A percentile compares a stretch with the other conserved stretches of the same genome.
phyloP scores from a whole-genome alignment of 2,888 invertebrate species.

The Pyrocoelia pectoralis region DNA sequence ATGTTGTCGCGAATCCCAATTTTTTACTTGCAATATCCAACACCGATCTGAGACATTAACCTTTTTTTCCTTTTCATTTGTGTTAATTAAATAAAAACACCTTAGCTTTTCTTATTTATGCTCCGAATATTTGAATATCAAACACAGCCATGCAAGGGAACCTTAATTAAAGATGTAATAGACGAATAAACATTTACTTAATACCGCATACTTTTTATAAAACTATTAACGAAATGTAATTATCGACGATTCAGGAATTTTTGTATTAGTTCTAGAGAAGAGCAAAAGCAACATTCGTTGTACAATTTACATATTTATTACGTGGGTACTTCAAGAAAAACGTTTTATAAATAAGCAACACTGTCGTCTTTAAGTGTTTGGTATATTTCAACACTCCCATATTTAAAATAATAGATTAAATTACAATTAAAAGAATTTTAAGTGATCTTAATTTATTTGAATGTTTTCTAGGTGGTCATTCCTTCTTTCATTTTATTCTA shows the following conservation, averaged over 20 bases:
- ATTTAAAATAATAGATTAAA: not conserved
- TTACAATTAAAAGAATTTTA: slow-evolving; percentile 3
- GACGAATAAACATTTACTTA: not conserved
- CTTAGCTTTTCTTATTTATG: not conserved
- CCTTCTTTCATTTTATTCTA: not conserved
- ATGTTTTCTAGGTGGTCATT: slow-evolving; percentile 1
- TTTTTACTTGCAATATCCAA: too few species aligned
- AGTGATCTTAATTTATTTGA: slow-evolving; percentile 4
- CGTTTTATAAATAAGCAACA: not conserved
- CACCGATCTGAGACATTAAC: too few species aligned
- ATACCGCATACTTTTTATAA: not conserved
- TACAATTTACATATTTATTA: slow-evolving; percentile 1
- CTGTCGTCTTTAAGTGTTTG: not conserved
- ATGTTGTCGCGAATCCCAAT: too few species aligned
- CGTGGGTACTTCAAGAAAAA: not conserved
- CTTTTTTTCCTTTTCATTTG: too few species aligned
- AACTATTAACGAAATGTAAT: not conserved
- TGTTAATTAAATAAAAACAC: not conserved
- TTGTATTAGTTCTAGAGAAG: not conserved
- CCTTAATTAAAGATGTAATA: not conserved
- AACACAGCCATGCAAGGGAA: not conserved
- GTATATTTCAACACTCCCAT: slow-evolving; percentile 3
- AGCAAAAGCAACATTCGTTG: not conserved
- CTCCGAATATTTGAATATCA: not conserved
- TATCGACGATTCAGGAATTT: not conserved